A percentile compares a stretch with the other conserved stretches of the same genome.
Evolutionary conservation across 1,140 invertebrate genomes (phyloP).

Genomic region (Drosophila willistoni): DNA sequence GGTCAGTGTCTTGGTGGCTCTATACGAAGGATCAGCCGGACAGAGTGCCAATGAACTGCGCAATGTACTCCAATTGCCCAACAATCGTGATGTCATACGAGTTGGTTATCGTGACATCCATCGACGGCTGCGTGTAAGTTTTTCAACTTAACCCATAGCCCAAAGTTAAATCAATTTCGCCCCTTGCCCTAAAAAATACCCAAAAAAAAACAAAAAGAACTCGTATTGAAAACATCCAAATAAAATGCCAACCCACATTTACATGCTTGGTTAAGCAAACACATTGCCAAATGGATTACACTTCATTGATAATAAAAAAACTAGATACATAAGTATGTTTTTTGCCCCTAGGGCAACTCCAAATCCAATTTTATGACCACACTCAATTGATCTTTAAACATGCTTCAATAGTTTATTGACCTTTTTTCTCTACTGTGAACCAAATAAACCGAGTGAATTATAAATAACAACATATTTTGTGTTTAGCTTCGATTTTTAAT

Average conservation of each 20-base stretch:
- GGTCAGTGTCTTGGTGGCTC: conserved; percentile 89
- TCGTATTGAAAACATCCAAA: conserved; percentile 20
- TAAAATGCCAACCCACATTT: conserved; percentile 49
- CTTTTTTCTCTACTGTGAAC: conserved; percentile 40
- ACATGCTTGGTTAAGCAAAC: conserved; percentile 64
- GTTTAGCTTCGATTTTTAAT: conserved; percentile 41
- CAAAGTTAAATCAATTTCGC: conserved; percentile 9
- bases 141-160: conserved; percentile 56
- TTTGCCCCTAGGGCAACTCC: conserved; percentile 39
- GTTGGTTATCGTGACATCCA: conserved; percentile 92
- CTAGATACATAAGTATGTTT: conserved; percentile 26
- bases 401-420: conserved; percentile 62
- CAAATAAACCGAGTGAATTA: conserved; percentile 44
- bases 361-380: conserved; percentile 17
- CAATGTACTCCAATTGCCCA: conserved; percentile 87
- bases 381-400: conserved; percentile 52
- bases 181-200: background rate
- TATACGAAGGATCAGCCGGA: conserved; percentile 90
- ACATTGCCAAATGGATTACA: conserved; percentile 37
- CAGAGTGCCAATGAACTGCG: conserved; percentile 88
- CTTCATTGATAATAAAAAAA: conserved; percentile 59
- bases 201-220: background rate
- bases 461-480: conserved; percentile 56
- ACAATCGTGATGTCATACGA: conserved; percentile 87
- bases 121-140: conserved; percentile 88